Percentiles rank a stretch among this genome's conserved stretches.
These are phyloP conservation scores for Macropodus opercularis DNA, from an alignment of 2,797 vertebrate genomes.

Conservation along the genomic window DNA sequence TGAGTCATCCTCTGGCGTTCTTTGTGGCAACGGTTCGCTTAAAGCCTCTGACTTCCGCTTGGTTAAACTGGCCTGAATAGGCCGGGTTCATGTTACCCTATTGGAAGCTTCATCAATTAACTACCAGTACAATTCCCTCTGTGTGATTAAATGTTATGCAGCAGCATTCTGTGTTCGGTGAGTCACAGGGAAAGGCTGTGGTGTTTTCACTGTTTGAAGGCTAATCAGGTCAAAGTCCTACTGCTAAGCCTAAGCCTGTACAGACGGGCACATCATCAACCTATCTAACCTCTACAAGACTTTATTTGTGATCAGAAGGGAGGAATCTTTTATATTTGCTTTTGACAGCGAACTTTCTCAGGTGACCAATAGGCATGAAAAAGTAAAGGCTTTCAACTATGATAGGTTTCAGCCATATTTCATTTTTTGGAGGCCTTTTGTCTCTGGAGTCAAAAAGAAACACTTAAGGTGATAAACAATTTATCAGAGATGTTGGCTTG, in stretches of 20 bases:
- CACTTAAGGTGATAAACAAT: conserved; percentile 73
- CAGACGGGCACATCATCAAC: conserved; percentile 29
- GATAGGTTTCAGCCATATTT: conserved; percentile 63
- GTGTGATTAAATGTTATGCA: conserved; percentile 69
- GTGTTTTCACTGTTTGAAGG: conserved; percentile 58
- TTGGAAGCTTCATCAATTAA: conserved; percentile 76
- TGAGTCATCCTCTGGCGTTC: conserved; percentile 34
- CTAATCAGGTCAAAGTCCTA: conserved; percentile 57
- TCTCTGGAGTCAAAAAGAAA: conserved; percentile 54
- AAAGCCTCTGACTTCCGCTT: conserved; percentile 52
- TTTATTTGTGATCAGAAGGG: conserved; percentile 68
- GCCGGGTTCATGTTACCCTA: conserved; percentile 67
- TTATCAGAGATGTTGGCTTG: conserved; percentile 64
- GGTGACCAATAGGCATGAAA: conserved; percentile 70
- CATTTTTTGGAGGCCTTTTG: conserved; percentile 50
- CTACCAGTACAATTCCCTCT: conserved; percentile 70
- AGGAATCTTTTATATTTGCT: conserved; percentile 48
- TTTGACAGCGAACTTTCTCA: conserved; percentile 66
- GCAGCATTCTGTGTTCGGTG: conserved; percentile 44
- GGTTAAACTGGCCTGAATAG: conserved; percentile 62
- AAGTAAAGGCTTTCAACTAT: conserved; percentile 67
- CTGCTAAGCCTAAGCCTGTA: conserved; percentile 45
- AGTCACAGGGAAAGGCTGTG: conserved; percentile 48
- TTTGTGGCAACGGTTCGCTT: conserved; percentile 37
- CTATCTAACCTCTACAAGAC: conserved; percentile 43